These are phyloP conservation scores for Hemiprocne comata DNA, from an alignment of 2,113 vertebrate species.

Conservation along the genomic window DNA sequence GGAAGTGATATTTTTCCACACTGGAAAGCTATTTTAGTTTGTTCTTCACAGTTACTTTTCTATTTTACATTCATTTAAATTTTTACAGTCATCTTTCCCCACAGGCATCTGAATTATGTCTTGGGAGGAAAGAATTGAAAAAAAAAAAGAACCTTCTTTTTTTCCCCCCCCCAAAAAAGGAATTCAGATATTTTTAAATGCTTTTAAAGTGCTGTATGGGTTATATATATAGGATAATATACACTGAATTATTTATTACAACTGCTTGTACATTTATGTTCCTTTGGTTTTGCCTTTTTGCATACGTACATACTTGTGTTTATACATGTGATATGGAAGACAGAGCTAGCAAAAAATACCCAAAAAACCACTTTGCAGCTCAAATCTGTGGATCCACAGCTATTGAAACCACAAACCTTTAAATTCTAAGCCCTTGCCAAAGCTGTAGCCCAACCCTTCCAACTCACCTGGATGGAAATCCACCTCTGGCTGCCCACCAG, in stretches of 20 bases:
- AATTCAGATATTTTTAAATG: background rate
- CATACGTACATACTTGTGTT: background rate
- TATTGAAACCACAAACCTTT: background rate
- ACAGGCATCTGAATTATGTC: background rate
- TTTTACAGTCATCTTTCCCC: slow-evolving; percentile 22
- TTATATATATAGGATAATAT: background rate
- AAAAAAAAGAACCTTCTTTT: background rate
- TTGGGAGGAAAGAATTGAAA: background rate
- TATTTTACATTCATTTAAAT: slow-evolving; percentile 53
- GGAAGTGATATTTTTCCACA: slow-evolving; percentile 18
- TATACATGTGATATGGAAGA: accelerated
- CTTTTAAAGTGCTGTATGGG: background rate
- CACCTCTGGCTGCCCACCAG: background rate
- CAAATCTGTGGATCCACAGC: accelerated
- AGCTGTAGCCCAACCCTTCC: background rate
- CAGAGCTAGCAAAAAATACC: too few relatives aligned
- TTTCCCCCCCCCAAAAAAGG: background rate
- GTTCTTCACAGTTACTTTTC: slow-evolving; percentile 46
- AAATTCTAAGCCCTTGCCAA: accelerated
- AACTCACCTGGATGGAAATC: background rate
- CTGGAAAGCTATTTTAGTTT: slow-evolving; percentile 40
- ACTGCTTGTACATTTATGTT: background rate
- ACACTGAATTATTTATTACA: background rate
- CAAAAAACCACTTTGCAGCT: background rate
- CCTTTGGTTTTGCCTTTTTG: background rate